Evolutionary conservation across 2,797 vertebrate genomes (phyloP).

Genomic region (Choloepus didactylus): DNA sequence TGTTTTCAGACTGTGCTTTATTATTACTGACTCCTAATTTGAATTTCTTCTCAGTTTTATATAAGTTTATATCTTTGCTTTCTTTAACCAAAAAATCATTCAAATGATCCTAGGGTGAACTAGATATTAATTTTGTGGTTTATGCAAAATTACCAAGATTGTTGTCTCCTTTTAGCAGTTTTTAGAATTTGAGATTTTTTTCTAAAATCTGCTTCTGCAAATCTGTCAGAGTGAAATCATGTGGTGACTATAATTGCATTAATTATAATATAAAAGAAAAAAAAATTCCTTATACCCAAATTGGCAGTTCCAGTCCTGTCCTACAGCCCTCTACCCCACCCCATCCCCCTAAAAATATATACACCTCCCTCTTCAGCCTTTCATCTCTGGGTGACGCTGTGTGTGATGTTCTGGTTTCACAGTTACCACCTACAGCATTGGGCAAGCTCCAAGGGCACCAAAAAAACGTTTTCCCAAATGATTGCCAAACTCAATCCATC

Average conservation of each 20-base stretch:
- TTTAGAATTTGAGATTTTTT: neutral
- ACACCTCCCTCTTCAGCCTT: neutral
- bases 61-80: constrained; percentile 39
- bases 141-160: neutral
- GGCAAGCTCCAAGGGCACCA: neutral
- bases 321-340: neutral
- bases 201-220: constrained; percentile 30
- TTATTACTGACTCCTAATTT: neutral
- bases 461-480: constrained; percentile 59
- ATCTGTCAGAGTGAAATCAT: constrained; percentile 17
- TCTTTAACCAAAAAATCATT: constrained; percentile 44
- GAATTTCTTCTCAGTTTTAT: constrained; percentile 11
- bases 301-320: neutral
- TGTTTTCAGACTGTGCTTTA: neutral
- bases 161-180: constrained; percentile 5
- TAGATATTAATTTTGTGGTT: neutral
- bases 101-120: neutral
- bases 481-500: constrained; percentile 74
- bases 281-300: neutral
- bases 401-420: neutral
- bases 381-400: neutral
- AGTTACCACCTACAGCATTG: neutral
- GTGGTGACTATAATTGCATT: constrained; percentile 52
- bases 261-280: constrained; percentile 53
- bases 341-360: neutral